Percentiles rank a stretch among this genome's conserved stretches.
Conservation (phyloP, 2,113 vertebrate species). For the Microcebus ravelobensis region DNA sequence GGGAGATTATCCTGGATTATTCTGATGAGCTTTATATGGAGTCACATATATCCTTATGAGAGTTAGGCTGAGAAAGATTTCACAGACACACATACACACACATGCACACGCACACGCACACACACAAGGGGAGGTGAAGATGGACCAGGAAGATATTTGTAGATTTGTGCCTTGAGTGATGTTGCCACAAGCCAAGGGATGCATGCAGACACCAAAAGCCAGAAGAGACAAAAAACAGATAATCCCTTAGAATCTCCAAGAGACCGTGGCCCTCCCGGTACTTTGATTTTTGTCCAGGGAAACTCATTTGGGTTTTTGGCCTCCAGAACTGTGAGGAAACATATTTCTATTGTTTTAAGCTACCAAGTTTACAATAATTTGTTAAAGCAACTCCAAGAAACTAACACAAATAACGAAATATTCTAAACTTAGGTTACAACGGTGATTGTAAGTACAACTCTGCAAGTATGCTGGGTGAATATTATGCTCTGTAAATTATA, state of each 20-base stretch:
- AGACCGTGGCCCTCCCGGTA: not conserved
- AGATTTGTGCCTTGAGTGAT: not conserved
- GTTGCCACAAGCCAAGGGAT: not conserved
- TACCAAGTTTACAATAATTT: not conserved
- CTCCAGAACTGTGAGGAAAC: not conserved
- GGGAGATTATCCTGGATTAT: not conserved
- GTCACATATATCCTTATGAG: too few species aligned
- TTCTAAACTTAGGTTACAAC: not conserved
- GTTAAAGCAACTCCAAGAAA: not conserved
- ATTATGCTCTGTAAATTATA: too few species aligned
- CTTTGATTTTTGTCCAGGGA: not conserved
- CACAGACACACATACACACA: not conserved
- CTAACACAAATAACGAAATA: not conserved
- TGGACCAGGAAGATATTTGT: accelerated
- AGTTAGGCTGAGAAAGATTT: not conserved
- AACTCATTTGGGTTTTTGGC: too few species aligned
- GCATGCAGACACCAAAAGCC: not conserved
- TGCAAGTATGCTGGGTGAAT: not conserved
- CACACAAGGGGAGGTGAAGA: not conserved
- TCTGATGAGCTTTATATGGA: not conserved
- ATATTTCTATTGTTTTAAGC: not conserved
- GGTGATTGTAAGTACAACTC: not conserved
- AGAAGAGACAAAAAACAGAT: not conserved
- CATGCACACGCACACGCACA: too few species aligned
- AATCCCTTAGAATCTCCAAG: accelerated